Evolutionary conservation across 2,113 vertebrate genomes (phyloP), one percentile per base, ranked within the genome.

Genomic region (Corythoichthys haematopterus): DNA sequence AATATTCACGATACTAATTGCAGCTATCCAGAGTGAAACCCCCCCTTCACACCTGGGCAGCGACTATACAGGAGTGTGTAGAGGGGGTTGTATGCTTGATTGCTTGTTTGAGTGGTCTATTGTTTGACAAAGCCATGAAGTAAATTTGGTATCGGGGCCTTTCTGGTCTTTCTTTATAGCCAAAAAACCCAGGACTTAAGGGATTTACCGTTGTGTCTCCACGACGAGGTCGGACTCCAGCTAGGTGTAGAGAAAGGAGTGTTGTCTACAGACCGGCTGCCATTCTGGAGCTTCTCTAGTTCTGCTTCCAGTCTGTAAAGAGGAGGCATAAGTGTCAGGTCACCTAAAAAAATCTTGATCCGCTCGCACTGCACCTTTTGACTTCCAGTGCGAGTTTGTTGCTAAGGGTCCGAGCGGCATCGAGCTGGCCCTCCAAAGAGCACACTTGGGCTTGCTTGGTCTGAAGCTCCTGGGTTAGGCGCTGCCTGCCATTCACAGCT

Each of bases 351-450:
- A 14, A 59, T 28, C 14, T 10, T 48, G 14, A 50, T 6, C 13
- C 2, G 15, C 20, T 33, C n/a, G 4, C 6, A 47, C 13, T 65
- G 35, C 10, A 93, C 92, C 91, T 86, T 84, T 91, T 93, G 43
- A 93, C 62, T 59, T 93, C 92, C 74, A 89, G 89, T 6, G 87
- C 82, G 64, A 93, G 88, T 45, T 85, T 89, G 59, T 87, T 88
- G 51, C 82, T 84, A 6, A 80, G 78, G 4, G 79, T 87, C 61
- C 75, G 87, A 9, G 91, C 63, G 16, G 91, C 69, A 6, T 89
- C 89, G 16, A 93, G 84, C 77, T 93, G 92, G 20, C 91, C 91
- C 76, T 94, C 90, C 14, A 93, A 84, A 10, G 86, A 83, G 75
- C 88, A 90, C 35, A 91, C 82, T 70, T 91, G 90, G 28, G 85